Percentiles rank a stretch among this genome's conserved stretches.
These are phyloP conservation scores for Ceratosolen solmsi DNA, from an alignment of 1,140 invertebrate species.

Conservation along the genomic window DNA sequence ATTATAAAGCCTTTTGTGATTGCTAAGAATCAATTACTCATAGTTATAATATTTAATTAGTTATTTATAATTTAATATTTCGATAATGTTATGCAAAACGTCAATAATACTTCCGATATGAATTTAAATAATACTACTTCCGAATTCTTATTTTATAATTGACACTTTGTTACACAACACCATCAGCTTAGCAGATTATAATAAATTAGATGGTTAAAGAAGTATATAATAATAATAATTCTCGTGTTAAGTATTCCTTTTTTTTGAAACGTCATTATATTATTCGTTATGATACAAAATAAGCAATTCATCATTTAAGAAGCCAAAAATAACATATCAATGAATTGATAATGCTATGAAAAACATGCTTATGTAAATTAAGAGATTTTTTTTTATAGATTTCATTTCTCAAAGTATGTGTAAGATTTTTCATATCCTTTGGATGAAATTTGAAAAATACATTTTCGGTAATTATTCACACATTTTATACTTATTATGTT, in stretches of 20 bases:
- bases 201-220: constrained; percentile 21
- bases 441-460: too few relatives aligned
- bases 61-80: too few relatives aligned
- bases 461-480: too few relatives aligned
- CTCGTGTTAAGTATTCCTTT: neutral
- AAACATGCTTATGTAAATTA: neutral
- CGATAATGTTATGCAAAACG: too few relatives aligned
- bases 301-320: constrained; percentile 2
- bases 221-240: neutral
- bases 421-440: too few relatives aligned
- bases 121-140: too few relatives aligned
- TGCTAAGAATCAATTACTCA: too few relatives aligned
- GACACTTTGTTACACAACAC: neutral
- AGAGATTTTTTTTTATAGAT: neutral
- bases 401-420: neutral
- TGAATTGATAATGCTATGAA: neutral
- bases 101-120: too few relatives aligned
- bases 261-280: neutral
- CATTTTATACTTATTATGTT: too few relatives aligned
- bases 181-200: neutral
- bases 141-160: too few relatives aligned
- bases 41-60: too few relatives aligned
- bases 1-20: too few relatives aligned
- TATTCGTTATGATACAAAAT: neutral
- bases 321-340: neutral